Conservation (phyloP, 1,140 invertebrate genomes). For the Ceratosolen solmsi region DNA sequence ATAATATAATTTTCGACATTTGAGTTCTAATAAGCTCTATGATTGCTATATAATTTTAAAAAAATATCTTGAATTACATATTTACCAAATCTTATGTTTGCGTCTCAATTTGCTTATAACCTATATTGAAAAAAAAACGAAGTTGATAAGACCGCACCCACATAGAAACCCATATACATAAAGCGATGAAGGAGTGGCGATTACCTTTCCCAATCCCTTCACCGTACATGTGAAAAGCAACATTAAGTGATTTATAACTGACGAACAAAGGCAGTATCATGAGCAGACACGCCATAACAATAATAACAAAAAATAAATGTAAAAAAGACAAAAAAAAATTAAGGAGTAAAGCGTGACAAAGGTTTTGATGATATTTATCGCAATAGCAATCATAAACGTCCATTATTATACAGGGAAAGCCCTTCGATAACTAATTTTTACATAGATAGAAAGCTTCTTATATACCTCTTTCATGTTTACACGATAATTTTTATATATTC, state of each 20-base stretch:
- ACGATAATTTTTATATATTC: too few relatives aligned
- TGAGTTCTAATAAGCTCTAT: too few relatives aligned
- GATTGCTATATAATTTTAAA: too few relatives aligned
- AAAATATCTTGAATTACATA: too few relatives aligned
- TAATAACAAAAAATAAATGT: not conserved
- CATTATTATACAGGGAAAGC: conserved; percentile 27
- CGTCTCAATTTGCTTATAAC: not conserved
- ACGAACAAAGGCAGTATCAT: conserved; percentile 47
- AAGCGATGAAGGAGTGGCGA: conserved; percentile 44
- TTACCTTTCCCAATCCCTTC: not conserved
- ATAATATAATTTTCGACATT: too few relatives aligned
- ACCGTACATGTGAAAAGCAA: conserved; percentile 52
- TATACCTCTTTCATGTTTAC: too few relatives aligned
- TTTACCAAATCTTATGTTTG: too few relatives aligned
- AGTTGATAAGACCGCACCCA: not conserved
- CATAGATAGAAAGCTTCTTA: too few relatives aligned
- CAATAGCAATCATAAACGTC: conserved; percentile 24
- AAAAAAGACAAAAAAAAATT: not conserved
- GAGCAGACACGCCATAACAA: conserved; percentile 50
- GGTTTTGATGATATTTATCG: conserved; percentile 40
- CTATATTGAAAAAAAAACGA: not conserved
- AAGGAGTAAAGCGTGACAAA: not conserved
- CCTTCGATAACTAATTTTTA: conserved; percentile 32
- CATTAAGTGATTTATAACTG: conserved; percentile 57
- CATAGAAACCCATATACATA: not conserved